Conservation (phyloP, 2,113 vertebrate species). For the Carassius auratus region DNA sequence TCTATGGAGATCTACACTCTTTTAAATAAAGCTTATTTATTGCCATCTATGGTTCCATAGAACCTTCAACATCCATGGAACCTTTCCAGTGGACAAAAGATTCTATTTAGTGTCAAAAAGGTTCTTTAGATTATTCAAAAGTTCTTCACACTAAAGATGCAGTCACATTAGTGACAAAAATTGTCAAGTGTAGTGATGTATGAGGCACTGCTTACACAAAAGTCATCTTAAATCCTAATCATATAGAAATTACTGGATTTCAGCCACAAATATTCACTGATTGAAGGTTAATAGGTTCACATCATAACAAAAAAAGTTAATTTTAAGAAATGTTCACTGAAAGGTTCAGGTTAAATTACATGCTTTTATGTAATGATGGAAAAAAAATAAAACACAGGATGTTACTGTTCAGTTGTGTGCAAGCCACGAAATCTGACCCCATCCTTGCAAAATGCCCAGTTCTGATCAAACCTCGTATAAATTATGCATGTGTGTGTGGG, state of each 20-base stretch:
- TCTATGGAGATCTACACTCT: background rate
- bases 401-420: slow-evolving; percentile 54
- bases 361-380: background rate
- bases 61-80: background rate
- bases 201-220: too few species aligned
- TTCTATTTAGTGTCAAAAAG: background rate
- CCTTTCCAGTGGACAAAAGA: background rate
- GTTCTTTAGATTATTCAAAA: background rate
- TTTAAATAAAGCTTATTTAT: background rate
- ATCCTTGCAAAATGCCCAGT: slow-evolving; percentile 43
- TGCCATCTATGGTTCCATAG: background rate
- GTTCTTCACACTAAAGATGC: background rate
- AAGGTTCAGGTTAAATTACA: background rate
- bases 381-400: slow-evolving; percentile 15
- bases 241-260: background rate
- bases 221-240: too few species aligned
- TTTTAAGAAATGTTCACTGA: background rate
- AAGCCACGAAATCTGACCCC: slow-evolving; percentile 56
- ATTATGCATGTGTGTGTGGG: slow-evolving; percentile 38
- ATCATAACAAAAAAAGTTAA: background rate
- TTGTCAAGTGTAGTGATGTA: too few species aligned
- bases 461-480: slow-evolving; percentile 23
- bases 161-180: background rate
- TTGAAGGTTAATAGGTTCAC: background rate
- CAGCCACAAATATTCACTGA: background rate